Evolutionary conservation across 2,113 vertebrate genomes (phyloP).

Genomic region (Macaca nemestrina): DNA sequence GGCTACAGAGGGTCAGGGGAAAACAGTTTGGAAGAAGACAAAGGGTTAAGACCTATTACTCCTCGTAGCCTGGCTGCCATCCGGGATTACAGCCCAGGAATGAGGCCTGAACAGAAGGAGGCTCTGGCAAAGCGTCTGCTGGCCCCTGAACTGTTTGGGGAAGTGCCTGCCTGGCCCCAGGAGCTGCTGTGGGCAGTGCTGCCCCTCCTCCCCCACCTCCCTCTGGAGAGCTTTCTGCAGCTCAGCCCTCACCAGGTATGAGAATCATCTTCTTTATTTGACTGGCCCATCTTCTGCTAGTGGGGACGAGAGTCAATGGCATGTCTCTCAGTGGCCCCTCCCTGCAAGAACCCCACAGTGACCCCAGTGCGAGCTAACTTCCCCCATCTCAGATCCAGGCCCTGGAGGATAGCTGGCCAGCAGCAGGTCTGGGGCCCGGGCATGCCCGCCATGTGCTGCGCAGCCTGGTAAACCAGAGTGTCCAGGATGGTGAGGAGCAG

Average conservation of each 20-base stretch:
- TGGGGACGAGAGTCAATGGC: neutral
- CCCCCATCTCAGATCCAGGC: slow-evolving; percentile 84
- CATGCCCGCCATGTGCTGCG: slow-evolving; percentile 90
- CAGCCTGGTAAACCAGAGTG: slow-evolving; percentile 85
- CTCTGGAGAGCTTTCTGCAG: slow-evolving; percentile 89
- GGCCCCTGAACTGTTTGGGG: slow-evolving; percentile 88
- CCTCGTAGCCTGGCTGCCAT: slow-evolving; percentile 88
- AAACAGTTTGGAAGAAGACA: neutral
- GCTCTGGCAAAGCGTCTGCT: slow-evolving; percentile 91
- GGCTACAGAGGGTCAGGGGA: neutral
- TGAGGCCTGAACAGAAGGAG: slow-evolving; percentile 91
- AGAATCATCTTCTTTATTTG: neutral
- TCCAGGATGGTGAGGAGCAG: slow-evolving; percentile 83
- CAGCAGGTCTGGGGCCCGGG: slow-evolving; percentile 87
- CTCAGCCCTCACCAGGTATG: slow-evolving; percentile 91
- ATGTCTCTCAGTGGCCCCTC: neutral
- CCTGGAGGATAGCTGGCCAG: slow-evolving; percentile 89
- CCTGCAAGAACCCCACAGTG: neutral
- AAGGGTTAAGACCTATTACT: neutral
- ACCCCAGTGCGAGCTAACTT: neutral
- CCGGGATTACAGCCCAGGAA: slow-evolving; percentile 88
- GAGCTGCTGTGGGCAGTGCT: slow-evolving; percentile 88
- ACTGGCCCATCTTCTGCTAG: neutral
- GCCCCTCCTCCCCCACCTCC: slow-evolving; percentile 90
- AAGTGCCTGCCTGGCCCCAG: slow-evolving; percentile 90